Evolutionary conservation across 2,113 vertebrate species (phyloP), one percentile per base, ranked within the genome.

Genomic region (Panthera uncia): DNA sequence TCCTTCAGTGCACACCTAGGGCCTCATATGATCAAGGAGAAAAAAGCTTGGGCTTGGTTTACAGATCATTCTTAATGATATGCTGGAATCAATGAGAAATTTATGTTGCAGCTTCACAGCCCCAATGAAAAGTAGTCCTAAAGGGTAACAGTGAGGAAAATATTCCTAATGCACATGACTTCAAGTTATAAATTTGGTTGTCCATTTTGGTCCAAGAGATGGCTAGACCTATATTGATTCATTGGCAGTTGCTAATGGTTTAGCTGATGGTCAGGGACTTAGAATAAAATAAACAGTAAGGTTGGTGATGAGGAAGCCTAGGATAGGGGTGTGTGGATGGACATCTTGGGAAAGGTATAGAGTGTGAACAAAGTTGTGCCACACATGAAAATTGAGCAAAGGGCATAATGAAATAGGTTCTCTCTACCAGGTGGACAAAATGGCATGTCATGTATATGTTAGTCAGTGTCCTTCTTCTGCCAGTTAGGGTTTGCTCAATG

Each of bases 241-340:
- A 68, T 33, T 23, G 68, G 65, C 13, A 74, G 63, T 85, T 57
- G 78, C 29, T 94, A 61, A 45, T 31, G 68, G 65, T 84, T 89
- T 88, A 48, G 41, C 9, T 73, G 52, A 84, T 79, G 63, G 19
- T 66, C 7, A 89, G 33, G 69, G 36, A 93, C 16, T 91, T 82
- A 36, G 14, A 96, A 57, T 45, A 80, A 85, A 94, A 80, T 13
- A 89, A 94, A 85, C 21, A 71, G 45, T 85, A 94, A 92, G 71
- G 52, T 10, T 48, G 33, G 61, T 87, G 55, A 65, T 41, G 12
- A 87, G n/a, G 19, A 92, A 41, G 9, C 73, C 76, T 92, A 33
- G 83, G 36, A 45, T 36, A 88, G 36, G 11, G 45, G 4, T 91
- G 4, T 55, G 45, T 63, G 15, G 36, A 89, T 19, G 25, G 48